These are phyloP conservation scores for Phragmatobia fuliginosa DNA, from an alignment of 2,888 invertebrate genomes.

Conservation along the genomic window DNA sequence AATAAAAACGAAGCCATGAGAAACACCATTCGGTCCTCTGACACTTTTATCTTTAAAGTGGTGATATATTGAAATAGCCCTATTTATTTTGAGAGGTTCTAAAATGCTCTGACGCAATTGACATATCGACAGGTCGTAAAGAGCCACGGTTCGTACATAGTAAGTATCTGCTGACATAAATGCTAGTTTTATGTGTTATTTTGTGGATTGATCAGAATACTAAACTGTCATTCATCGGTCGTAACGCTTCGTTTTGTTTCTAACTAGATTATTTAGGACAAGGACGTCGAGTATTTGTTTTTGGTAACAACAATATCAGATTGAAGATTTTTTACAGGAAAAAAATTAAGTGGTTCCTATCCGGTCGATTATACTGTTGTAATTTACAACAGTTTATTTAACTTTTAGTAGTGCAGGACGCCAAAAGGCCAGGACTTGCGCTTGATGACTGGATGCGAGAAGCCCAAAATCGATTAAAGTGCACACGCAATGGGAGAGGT, in stretches of 20 bases:
- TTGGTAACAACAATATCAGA: background rate
- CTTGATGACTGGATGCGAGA: too few relatives aligned
- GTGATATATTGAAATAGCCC: slow-evolving; percentile 13
- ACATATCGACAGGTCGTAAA: slow-evolving; percentile 23
- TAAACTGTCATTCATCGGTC: slow-evolving; percentile 3
- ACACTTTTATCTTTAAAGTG: slow-evolving; percentile 12
- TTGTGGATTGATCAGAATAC: slow-evolving; percentile 17
- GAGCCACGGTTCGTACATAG: slow-evolving; percentile 17
- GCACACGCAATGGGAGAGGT: too few relatives aligned
- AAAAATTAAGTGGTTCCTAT: too few relatives aligned
- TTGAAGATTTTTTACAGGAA: too few relatives aligned
- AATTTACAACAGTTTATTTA: too few relatives aligned
- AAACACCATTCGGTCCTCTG: slow-evolving; percentile 14
- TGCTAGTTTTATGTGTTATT: slow-evolving; percentile 20
- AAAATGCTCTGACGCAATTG: slow-evolving; percentile 21
- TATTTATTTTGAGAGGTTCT: slow-evolving; percentile 21
- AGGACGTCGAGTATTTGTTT: background rate
- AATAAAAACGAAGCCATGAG: slow-evolving; percentile 32
- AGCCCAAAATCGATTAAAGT: too few relatives aligned
- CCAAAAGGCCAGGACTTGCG: too few relatives aligned
- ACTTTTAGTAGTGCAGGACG: too few relatives aligned
- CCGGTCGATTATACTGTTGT: too few relatives aligned
- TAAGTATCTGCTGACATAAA: slow-evolving; percentile 17
- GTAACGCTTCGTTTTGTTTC: slow-evolving; percentile 4
- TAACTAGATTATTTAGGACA: slow-evolving; percentile 10